These are phyloP conservation scores for Macrophya annulata DNA, from an alignment of 2,888 invertebrate genomes.

Conservation along the genomic window DNA sequence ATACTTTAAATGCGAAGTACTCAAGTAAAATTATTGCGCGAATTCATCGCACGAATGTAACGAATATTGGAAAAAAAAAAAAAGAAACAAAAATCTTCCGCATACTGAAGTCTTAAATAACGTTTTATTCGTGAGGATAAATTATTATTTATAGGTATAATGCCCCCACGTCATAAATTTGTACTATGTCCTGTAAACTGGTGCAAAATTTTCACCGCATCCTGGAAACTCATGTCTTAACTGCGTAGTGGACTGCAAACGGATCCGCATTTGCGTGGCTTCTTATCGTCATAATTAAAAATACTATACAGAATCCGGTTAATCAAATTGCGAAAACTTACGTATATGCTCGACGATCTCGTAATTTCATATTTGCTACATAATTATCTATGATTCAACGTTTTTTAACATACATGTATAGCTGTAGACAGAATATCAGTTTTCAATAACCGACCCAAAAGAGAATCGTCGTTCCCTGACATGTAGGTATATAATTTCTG, in stretches of 20 bases:
- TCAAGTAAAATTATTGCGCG: background rate
- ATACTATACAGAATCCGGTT: background rate
- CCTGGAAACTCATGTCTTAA: background rate
- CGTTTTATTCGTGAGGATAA: background rate
- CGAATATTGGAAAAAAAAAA: background rate
- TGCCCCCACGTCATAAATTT: background rate
- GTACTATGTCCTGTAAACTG: background rate
- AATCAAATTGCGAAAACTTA: background rate
- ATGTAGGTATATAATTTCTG: too few relatives aligned
- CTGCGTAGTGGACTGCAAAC: background rate
- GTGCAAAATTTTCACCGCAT: background rate
- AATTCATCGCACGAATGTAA: background rate
- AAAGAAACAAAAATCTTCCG: background rate
- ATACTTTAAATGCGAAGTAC: conserved; percentile 6
- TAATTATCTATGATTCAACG: too few relatives aligned
- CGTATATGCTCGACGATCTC: background rate
- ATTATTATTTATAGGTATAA: background rate
- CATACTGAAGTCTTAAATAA: background rate
- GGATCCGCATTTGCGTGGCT: background rate
- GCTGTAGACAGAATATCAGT: too few relatives aligned
- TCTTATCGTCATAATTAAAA: background rate
- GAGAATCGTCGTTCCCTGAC: too few relatives aligned
- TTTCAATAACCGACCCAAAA: too few relatives aligned
- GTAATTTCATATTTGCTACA: background rate
- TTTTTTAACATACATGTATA: too few relatives aligned